These are phyloP conservation scores for Tuta absoluta DNA, from an alignment of 2,888 invertebrate species.

Conservation along the genomic window DNA sequence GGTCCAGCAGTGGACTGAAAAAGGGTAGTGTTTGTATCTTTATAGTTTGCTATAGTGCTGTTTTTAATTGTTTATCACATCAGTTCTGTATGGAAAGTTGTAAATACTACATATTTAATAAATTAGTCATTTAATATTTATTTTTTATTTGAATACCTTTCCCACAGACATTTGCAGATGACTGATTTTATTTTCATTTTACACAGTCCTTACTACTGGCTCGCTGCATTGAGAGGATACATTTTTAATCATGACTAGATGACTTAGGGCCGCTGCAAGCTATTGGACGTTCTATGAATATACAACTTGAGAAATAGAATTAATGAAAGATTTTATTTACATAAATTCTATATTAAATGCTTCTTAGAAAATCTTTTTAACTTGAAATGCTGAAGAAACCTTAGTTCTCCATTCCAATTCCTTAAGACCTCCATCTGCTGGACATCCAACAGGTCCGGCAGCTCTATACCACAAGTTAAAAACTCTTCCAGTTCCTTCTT, in stretches of 20 bases:
- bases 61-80: slow-evolving; percentile 31
- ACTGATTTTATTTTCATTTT: too few species aligned
- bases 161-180: background rate
- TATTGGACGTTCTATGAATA: too few species aligned
- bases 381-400: slow-evolving; percentile 85
- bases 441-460: slow-evolving; percentile 84
- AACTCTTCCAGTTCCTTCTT: slow-evolving; percentile 88
- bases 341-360: slow-evolving; percentile 44
- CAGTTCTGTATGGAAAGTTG: slow-evolving; percentile 50
- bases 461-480: slow-evolving; percentile 89
- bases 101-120: slow-evolving; percentile 61
- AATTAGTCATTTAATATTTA: slow-evolving; percentile 47
- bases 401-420: slow-evolving; percentile 85
- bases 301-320: background rate
- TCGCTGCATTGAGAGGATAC: too few species aligned
- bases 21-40: too few species aligned
- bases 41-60: background rate
- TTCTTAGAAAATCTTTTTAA: slow-evolving; percentile 80
- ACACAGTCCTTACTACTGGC: too few species aligned
- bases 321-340: background rate
- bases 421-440: slow-evolving; percentile 82
- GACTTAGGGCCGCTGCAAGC: too few species aligned
- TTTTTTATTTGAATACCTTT: background rate
- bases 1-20: too few species aligned
- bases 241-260: too few species aligned